Conservation (phyloP, 2,888 invertebrate species). For the Megalurothrips usitatus region DNA sequence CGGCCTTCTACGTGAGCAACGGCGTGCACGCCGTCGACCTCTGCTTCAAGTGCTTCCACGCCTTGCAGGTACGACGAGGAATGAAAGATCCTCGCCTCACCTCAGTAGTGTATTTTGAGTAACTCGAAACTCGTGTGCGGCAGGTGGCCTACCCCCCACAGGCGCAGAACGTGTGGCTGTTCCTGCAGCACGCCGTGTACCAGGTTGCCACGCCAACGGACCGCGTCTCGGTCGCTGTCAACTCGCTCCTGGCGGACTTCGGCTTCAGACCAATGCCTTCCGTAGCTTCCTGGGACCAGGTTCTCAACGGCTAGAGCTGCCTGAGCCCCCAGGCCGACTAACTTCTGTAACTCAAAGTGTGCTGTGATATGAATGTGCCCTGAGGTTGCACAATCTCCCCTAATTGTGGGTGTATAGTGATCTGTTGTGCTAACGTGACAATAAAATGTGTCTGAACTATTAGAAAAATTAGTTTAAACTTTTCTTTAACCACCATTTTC, state of each 20-base stretch:
- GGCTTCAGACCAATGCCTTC: background rate
- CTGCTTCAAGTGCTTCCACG: slow-evolving; percentile 14
- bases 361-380: background rate
- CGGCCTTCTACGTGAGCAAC: background rate
- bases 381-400: background rate
- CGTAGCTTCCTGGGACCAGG: slow-evolving; percentile 2
- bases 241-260: slow-evolving; percentile 6
- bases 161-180: slow-evolving; percentile 10
- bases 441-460: background rate
- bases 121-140: background rate
- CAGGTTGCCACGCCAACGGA: slow-evolving; percentile 7
- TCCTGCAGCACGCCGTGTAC: slow-evolving; percentile 17
- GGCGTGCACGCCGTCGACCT: background rate
- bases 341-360: background rate
- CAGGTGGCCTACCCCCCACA: slow-evolving; percentile 13
- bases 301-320: background rate
- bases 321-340: background rate
- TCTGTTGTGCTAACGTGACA: background rate
- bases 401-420: background rate
- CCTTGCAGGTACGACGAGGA: background rate
- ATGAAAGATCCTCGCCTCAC: too few relatives aligned
- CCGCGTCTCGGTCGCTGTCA: background rate
- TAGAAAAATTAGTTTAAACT: too few relatives aligned
- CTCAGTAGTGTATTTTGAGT: background rate
- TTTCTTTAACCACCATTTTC: too few relatives aligned